These are phyloP conservation scores for Plutella xylostella DNA, from an alignment of 2,888 invertebrate species.

Conservation along the genomic window DNA sequence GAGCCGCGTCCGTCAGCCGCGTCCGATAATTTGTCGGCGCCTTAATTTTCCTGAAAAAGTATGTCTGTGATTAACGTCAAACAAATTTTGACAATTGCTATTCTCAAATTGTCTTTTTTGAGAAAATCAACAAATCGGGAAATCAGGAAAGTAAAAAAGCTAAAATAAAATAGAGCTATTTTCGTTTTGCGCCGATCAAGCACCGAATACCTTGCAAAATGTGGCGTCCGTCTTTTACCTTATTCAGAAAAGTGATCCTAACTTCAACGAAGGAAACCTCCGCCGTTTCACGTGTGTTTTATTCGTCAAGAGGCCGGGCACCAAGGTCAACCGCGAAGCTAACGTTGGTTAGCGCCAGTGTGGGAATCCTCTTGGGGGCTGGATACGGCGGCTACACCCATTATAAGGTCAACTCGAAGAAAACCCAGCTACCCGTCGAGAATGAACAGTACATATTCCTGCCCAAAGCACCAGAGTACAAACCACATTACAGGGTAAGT, in stretches of 20 bases:
- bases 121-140: too few species aligned
- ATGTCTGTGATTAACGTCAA: too few species aligned
- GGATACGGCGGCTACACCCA: slow-evolving; percentile 66
- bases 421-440: slow-evolving; percentile 27
- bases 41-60: too few species aligned
- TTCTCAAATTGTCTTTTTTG: too few species aligned
- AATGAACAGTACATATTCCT: slow-evolving; percentile 56
- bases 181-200: too few species aligned
- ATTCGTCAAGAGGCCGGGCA: slow-evolving; percentile 44
- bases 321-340: slow-evolving; percentile 56
- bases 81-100: too few species aligned
- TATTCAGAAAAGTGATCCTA: slow-evolving; percentile 40
- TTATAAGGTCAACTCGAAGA: slow-evolving; percentile 53
- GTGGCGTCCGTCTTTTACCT: slow-evolving; percentile 49
- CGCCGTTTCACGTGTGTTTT: slow-evolving; percentile 32
- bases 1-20: too few species aligned
- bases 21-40: too few species aligned
- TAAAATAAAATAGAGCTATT: too few species aligned
- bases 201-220: slow-evolving; percentile 36
- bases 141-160: too few species aligned
- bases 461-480: slow-evolving; percentile 55
- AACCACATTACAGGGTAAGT: slow-evolving; percentile 62
- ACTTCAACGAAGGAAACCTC: slow-evolving; percentile 41
- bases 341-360: slow-evolving; percentile 68
- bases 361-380: slow-evolving; percentile 69